Base-by-base conservation (phyloP, 2,888 invertebrate species). In the Caenorhabditis sp. region DNA sequence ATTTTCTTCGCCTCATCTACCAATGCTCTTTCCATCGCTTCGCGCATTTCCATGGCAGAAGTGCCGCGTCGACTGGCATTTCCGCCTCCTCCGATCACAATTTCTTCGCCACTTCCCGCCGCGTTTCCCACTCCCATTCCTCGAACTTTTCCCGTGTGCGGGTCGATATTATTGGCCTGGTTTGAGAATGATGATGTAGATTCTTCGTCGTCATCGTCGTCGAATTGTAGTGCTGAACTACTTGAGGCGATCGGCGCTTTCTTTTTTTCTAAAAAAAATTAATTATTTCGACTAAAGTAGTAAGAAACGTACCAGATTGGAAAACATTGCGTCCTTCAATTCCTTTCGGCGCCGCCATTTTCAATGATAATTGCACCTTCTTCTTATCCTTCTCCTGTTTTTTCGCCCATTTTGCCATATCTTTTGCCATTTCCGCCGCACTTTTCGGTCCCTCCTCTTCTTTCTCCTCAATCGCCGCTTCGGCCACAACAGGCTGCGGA, bases 341-440 rank as follows among this genome's bases (percentile, higher is more conserved):
- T 10, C 57, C 31, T 12, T 58, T 57, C 26, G 66, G 61, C 23
- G 61, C 62, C 23, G 66, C 53, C 6, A 68, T 76, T 60, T 82
- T 81, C 57, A 80, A 24, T 10, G 77, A 73, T 36, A 82, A 68
- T 61, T 76, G 75, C 21, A 79, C 75, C 54, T 78, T 78, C 37
- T 64, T 87, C 88, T 97, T 97, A 89, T 95, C 95, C 88, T 97
- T 96, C 88, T 97, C 97, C 77, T 97, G 90, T 14, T 94, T 94
- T 84, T 97, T 94, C 0, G 97, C 99, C 99, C 99, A 99, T 69
- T 93, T 91, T 87, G 93, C 93, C 94, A 94, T 94, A 83, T 94
- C 93, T 89, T 91, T 81, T 36, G 78, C 83, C 21, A 87, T 78
- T 43, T 88, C 81, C n/a, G 83, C 81, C 6, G 87, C 84, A 2